These are phyloP conservation scores for Channa argus DNA, from an alignment of 2,113 vertebrate species.

Conservation along the genomic window DNA sequence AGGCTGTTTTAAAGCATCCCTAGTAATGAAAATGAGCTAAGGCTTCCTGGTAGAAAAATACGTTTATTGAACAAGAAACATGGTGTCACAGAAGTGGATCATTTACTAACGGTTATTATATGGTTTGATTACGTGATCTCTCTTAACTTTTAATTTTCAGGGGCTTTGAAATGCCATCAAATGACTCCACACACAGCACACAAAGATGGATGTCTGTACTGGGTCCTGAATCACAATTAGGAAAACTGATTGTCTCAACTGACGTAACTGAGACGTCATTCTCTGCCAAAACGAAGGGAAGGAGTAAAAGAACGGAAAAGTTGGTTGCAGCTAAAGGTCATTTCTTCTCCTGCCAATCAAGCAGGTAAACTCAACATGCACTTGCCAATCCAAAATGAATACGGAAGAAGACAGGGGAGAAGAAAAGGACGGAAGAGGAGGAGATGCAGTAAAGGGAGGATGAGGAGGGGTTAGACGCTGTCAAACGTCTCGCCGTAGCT, in stretches of 20 bases:
- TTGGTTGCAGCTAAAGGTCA: slow-evolving; percentile 69
- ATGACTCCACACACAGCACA: slow-evolving; percentile 59
- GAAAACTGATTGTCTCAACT: slow-evolving; percentile 64
- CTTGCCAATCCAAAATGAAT: slow-evolving; percentile 54
- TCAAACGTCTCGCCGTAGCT: slow-evolving; percentile 84
- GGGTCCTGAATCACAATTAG: slow-evolving; percentile 47
- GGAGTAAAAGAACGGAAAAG: slow-evolving; percentile 12
- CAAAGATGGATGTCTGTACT: slow-evolving; percentile 45
- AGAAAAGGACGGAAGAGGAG: slow-evolving; percentile 12
- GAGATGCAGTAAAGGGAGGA: slow-evolving; percentile 22
- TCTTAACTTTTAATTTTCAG: slow-evolving; percentile 39
- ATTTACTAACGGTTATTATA: slow-evolving; percentile 67
- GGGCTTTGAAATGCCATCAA: slow-evolving; percentile 42
- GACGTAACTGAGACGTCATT: slow-evolving; percentile 53
- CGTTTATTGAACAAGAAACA: slow-evolving; percentile 90
- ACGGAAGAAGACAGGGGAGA: slow-evolving; percentile 36
- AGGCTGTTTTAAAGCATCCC: slow-evolving; percentile 4
- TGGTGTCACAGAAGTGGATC: slow-evolving; percentile 77
- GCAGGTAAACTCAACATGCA: slow-evolving; percentile 86
- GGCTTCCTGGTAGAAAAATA: slow-evolving; percentile 92
- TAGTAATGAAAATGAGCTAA: slow-evolving; percentile 74
- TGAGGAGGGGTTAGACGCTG: slow-evolving; percentile 77
- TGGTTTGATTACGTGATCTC: slow-evolving; percentile 52
- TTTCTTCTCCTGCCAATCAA: slow-evolving; percentile 70
- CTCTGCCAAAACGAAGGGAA: slow-evolving; percentile 73